These are phyloP conservation scores for Callyntrura guangdongensis DNA, from an alignment of 2,888 invertebrate species.

Conservation along the genomic window DNA sequence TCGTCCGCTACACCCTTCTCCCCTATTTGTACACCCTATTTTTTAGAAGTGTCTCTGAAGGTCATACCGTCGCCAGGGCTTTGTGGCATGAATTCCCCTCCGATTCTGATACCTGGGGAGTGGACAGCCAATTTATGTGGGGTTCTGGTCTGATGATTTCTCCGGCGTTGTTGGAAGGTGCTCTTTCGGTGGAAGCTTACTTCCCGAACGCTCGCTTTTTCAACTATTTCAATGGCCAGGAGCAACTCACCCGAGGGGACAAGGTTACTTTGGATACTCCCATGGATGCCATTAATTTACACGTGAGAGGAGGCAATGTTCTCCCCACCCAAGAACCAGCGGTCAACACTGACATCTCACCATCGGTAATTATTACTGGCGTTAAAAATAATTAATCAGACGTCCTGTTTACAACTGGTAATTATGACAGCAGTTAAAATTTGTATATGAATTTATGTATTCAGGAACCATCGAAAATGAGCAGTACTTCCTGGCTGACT, in stretches of 20 bases:
- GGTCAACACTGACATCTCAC: conserved; percentile 88
- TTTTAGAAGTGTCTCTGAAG: conserved; percentile 90
- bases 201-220: conserved; percentile 91
- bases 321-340: conserved; percentile 90
- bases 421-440: not conserved
- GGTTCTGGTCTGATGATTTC: conserved; percentile 91
- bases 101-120: conserved; percentile 88
- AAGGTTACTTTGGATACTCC: conserved; percentile 88
- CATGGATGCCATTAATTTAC: conserved; percentile 89
- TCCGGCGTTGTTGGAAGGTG: conserved; percentile 89
- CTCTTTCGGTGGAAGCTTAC: conserved; percentile 87
- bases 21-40: conserved; percentile 93
- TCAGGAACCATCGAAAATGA: conserved; percentile 80
- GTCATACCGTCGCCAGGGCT: conserved; percentile 85
- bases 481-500: conserved; percentile 79
- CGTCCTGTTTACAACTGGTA: conserved; percentile 90
- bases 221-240: conserved; percentile 87
- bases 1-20: conserved; percentile 90
- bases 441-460: not conserved
- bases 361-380: too few relatives aligned
- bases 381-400: too few relatives aligned
- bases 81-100: conserved; percentile 87
- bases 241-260: conserved; percentile 86
- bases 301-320: conserved; percentile 90
- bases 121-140: conserved; percentile 93